phyloP scores from a whole-genome alignment of 2,888 invertebrate species.

The Pristionchus arcanus region DNA sequence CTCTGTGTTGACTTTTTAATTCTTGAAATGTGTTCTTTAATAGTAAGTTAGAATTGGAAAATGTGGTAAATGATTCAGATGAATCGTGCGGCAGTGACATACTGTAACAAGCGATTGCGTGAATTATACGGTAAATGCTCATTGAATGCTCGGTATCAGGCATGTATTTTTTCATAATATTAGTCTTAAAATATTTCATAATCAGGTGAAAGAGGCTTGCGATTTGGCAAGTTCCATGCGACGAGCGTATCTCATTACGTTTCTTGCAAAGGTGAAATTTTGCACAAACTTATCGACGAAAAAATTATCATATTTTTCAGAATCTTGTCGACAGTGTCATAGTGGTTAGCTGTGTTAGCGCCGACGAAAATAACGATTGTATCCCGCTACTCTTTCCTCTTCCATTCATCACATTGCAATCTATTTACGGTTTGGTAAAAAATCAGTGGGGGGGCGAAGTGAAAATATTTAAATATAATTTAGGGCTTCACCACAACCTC shows the following conservation, averaged over 20 bases:
- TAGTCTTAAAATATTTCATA: neutral
- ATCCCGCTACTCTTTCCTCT: neutral
- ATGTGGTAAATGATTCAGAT: too few relatives aligned
- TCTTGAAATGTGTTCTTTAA: neutral
- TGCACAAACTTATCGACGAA: too few relatives aligned
- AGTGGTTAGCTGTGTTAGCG: neutral
- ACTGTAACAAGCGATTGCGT: neutral
- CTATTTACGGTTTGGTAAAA: neutral
- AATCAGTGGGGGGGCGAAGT: too few relatives aligned
- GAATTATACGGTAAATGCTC: neutral
- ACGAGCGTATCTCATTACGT: neutral
- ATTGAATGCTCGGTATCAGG: constrained; percentile 13
- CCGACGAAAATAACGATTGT: neutral
- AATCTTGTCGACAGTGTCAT: neutral
- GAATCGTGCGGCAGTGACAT: neutral
- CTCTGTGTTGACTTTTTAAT: too few relatives aligned
- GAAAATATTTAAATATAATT: neutral
- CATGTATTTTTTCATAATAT: neutral
- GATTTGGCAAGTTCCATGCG: neutral
- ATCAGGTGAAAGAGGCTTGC: neutral
- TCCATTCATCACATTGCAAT: neutral
- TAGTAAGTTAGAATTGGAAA: neutral
- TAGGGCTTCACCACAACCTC: neutral
- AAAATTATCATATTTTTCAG: too few relatives aligned
- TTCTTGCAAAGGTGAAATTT: neutral